A percentile compares a stretch with the other conserved stretches of the same genome.
These are phyloP conservation scores for Amaurobius ferox DNA, from an alignment of 2,888 invertebrate genomes.

Conservation along the genomic window DNA sequence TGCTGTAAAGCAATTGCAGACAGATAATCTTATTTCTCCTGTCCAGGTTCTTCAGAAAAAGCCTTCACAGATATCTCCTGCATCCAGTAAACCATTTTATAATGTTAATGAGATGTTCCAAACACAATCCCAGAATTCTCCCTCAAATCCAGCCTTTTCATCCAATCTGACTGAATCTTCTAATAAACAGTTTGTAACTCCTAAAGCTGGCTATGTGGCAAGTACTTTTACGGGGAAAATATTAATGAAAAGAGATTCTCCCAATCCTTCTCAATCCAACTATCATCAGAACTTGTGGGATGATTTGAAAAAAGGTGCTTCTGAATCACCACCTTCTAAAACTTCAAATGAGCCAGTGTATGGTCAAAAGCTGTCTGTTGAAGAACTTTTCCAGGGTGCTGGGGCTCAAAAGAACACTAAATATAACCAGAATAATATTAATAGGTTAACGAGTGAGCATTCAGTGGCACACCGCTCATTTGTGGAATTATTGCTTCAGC, in stretches of 20 bases:
- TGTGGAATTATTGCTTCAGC: conserved; percentile 15
- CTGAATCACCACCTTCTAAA: not conserved
- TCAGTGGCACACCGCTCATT: not conserved
- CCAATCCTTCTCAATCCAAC: conserved; percentile 11
- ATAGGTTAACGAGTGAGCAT: not conserved
- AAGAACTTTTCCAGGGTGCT: conserved; percentile 64
- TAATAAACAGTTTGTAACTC: conserved; percentile 60
- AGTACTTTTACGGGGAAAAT: not conserved
- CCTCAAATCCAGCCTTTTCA: not conserved
- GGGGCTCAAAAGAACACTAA: conserved; percentile 20
- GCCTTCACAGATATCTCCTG: not conserved
- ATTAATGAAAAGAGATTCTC: not conserved
- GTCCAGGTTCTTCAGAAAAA: conserved; percentile 45
- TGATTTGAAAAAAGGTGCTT: conserved; percentile 41
- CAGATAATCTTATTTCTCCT: conserved; percentile 3
- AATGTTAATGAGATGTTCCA: conserved; percentile 36
- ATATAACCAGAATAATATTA: not conserved
- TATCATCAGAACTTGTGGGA: conserved; percentile 50
- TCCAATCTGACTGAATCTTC: not conserved
- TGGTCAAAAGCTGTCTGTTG: conserved; percentile 56
- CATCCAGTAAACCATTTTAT: conserved; percentile 49
- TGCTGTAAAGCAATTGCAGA: conserved; percentile 30
- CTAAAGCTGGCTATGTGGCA: conserved; percentile 32
- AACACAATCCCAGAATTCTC: not conserved
- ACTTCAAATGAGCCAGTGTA: conserved; percentile 13